A percentile compares a stretch with the other conserved stretches of the same genome.
Conservation (phyloP, 2,113 vertebrate species). For the Zootoca vivipara region DNA sequence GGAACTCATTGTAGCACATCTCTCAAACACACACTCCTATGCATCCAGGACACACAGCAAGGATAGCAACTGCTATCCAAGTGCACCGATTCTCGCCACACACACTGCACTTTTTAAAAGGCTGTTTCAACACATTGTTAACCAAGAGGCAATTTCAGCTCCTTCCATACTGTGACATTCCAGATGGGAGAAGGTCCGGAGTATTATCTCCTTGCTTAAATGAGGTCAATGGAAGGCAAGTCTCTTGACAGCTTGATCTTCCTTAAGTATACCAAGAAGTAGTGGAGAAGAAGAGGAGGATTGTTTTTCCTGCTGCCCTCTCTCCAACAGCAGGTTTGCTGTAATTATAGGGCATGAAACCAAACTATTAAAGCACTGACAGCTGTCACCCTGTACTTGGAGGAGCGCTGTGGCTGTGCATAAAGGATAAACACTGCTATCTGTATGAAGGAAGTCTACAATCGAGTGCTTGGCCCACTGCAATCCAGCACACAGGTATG, state of each 20-base stretch:
- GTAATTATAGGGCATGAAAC: slow-evolving; percentile 10
- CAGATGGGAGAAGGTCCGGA: neutral
- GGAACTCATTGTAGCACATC: neutral
- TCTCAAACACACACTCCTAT: neutral
- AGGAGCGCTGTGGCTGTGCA: neutral
- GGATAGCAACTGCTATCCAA: neutral
- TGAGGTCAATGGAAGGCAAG: neutral
- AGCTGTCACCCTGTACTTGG: neutral
- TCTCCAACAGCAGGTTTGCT: neutral
- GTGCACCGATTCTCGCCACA: neutral
- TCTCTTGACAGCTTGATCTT: neutral
- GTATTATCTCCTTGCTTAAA: neutral
- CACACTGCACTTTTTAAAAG: neutral
- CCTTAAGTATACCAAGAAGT: neutral
- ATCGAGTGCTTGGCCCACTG: neutral
- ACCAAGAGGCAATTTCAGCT: neutral
- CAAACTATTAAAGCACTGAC: neutral
- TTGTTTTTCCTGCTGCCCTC: slow-evolving; percentile 4
- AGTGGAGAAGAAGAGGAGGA: neutral
- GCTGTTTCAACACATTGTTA: neutral
- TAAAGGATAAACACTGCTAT: neutral
- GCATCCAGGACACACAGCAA: neutral
- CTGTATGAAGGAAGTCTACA: neutral
- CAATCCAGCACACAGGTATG: neutral
- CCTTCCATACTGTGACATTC: neutral